Base-by-base conservation (phyloP, 2,797 vertebrate genomes). In the Hoplostethus atlanticus region DNA sequence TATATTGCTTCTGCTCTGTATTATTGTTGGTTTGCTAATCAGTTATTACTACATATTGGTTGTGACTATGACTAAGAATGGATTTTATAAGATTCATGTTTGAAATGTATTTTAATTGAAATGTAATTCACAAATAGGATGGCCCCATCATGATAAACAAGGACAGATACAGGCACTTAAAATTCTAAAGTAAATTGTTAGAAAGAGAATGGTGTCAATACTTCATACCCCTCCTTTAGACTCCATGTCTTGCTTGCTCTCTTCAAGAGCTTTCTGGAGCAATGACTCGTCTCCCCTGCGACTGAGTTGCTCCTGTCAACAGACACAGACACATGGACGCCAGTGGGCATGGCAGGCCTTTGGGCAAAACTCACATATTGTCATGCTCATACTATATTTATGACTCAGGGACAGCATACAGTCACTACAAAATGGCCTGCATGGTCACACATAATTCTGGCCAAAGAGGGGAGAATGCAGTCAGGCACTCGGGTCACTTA, bases 171-270 rank as follows among this genome's bases (percentile, higher is more conserved):
- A 10, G 16, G 56, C 8, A 40, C 36, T 38, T 40, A 7, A 36
- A 57, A 57, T 38, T 57, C 3, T 15, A 17, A 58, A 34, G 30
- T 12, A 58, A 38, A 38, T 15, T 25, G 4, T 21, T 21, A 11
- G 48, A 42, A 28, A 53, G 13, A 4, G 38, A 51, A 28, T 10
- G 9, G 34, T 7, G 63, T 42, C 76, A 79, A 77, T 77, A 68
- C 73, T 83, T 89, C 93, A 73, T 95, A 95, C 94, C 93, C 92
- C 92, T 84, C 93, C 93, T 93, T 91, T 93, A 72, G 91, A 0
- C 34, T 90, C 80, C 91, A 94, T 91, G 74, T 95, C 94, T 54
- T 90, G 92, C 85, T 94, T 95, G 88, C 95, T 96, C 87, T 95
- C 94, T 71, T 95, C 94, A 60, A 95, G 86, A 84, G 93, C 94